These are phyloP conservation scores for Antidorcas marsupialis DNA, from an alignment of 2,113 vertebrate species.

Conservation along the genomic window DNA sequence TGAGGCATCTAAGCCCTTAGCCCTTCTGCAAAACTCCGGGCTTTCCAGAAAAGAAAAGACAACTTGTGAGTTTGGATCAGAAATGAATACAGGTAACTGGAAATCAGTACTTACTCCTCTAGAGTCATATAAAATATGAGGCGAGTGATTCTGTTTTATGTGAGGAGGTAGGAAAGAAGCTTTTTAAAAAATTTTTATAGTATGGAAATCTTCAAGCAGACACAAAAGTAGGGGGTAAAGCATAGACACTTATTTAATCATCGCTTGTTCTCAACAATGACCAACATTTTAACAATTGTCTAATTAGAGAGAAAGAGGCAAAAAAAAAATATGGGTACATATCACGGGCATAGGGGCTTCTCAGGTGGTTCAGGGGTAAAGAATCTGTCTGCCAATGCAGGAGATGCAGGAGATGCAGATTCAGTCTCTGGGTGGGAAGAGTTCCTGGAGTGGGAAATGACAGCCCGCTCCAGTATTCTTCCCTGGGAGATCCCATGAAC, in stretches of 20 bases:
- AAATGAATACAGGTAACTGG: not conserved
- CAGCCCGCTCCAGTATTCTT: not conserved
- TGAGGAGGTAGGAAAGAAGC: not conserved
- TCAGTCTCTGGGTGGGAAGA: not conserved
- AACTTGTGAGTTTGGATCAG: not conserved
- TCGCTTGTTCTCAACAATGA: not conserved
- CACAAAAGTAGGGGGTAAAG: not conserved
- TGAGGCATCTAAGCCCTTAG: too few relatives aligned
- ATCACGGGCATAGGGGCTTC: fast-evolving
- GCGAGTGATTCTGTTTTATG: not conserved
- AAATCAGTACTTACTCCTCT: not conserved
- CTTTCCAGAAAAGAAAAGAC: not conserved
- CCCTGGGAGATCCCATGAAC: not conserved
- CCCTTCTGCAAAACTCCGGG: not conserved
- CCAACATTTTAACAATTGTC: not conserved
- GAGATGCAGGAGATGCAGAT: not conserved
- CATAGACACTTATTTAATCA: not conserved
- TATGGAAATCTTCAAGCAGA: not conserved
- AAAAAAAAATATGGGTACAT: fast-evolving
- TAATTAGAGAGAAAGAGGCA: not conserved
- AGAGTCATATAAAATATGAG: not conserved
- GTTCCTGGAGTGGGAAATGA: not conserved
- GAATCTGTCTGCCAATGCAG: not conserved
- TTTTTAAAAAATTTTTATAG: not conserved
- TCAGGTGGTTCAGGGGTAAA: not conserved